Evolutionary conservation across 2,888 invertebrate genomes (phyloP).

Genomic region (Parnassius apollo): DNA sequence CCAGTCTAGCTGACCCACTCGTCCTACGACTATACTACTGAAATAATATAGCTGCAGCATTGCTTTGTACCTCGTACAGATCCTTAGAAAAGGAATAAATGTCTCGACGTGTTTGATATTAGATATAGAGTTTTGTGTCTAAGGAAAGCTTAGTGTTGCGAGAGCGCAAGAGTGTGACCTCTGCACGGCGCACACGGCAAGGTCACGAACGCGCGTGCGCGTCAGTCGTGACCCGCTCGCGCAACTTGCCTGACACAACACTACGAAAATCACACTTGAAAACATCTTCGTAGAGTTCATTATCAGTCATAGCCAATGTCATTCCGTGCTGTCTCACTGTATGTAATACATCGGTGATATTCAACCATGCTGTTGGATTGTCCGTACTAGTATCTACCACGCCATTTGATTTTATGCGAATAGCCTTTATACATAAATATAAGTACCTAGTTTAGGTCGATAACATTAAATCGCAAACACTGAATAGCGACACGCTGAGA

Average conservation of each 20-base stretch:
- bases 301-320: slow-evolving; percentile 44
- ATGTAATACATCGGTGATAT: slow-evolving; percentile 50
- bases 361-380: slow-evolving; percentile 37
- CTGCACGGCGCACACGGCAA: slow-evolving; percentile 75
- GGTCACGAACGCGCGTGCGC: slow-evolving; percentile 81
- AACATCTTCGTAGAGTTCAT: slow-evolving; percentile 62
- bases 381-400: slow-evolving; percentile 49
- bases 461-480: slow-evolving; percentile 41
- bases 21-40: too few relatives aligned
- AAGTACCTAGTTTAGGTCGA: slow-evolving; percentile 37
- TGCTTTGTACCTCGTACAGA: too few relatives aligned
- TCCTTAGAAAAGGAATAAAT: slow-evolving; percentile 1
- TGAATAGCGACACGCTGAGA: slow-evolving; percentile 62
- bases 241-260: slow-evolving; percentile 53
- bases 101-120: slow-evolving; percentile 12
- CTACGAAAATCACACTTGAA: slow-evolving; percentile 56
- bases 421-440: slow-evolving; percentile 34
- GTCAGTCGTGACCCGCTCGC: slow-evolving; percentile 78
- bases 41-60: too few relatives aligned
- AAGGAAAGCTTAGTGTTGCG: slow-evolving; percentile 57
- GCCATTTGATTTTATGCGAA: slow-evolving; percentile 49
- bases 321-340: slow-evolving; percentile 54
- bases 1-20: too few relatives aligned
- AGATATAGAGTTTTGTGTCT: slow-evolving; percentile 32
- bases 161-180: slow-evolving; percentile 71